A percentile compares a stretch with the other conserved stretches of the same genome.
phyloP scores from a whole-genome alignment of 2,113 vertebrate genomes.

The Alaudala cheleensis region DNA sequence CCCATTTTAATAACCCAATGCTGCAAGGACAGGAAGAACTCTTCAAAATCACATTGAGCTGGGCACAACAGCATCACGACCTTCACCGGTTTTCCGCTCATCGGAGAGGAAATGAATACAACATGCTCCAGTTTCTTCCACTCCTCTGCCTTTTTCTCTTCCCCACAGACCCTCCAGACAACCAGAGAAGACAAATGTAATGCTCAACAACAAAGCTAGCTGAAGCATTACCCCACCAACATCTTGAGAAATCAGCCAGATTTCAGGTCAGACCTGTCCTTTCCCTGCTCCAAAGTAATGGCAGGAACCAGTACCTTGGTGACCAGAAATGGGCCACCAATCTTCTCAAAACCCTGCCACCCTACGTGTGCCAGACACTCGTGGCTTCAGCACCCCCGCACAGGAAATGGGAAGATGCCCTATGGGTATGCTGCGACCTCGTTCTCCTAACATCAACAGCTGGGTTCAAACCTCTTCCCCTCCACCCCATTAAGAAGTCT shows the following conservation, averaged over 20 bases:
- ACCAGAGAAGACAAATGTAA: not conserved
- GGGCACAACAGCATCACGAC: not conserved
- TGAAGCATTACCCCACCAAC: not conserved
- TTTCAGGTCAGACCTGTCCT: not conserved
- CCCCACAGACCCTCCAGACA: not conserved
- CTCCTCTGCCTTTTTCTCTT: slow-evolving; percentile 26
- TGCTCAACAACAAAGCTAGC: not conserved
- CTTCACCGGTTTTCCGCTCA: not conserved
- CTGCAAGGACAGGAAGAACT: not conserved
- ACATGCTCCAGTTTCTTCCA: slow-evolving; percentile 17
- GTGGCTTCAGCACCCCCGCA: not conserved
- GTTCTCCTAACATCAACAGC: not conserved
- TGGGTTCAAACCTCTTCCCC: not conserved
- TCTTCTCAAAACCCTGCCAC: not conserved
- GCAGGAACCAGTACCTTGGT: not conserved
- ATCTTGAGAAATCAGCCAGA: not conserved
- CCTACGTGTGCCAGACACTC: accelerated
- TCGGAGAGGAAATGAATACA: not conserved
- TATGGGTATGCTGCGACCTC: not conserved
- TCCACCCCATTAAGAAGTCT: accelerated
- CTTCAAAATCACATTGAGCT: not conserved
- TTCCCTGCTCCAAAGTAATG: not conserved
- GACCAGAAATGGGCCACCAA: not conserved
- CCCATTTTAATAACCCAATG: not conserved
- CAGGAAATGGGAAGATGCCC: not conserved